Evolutionary conservation across 2,797 vertebrate species (phyloP).

Genomic region (Protosalanx chinensis): DNA sequence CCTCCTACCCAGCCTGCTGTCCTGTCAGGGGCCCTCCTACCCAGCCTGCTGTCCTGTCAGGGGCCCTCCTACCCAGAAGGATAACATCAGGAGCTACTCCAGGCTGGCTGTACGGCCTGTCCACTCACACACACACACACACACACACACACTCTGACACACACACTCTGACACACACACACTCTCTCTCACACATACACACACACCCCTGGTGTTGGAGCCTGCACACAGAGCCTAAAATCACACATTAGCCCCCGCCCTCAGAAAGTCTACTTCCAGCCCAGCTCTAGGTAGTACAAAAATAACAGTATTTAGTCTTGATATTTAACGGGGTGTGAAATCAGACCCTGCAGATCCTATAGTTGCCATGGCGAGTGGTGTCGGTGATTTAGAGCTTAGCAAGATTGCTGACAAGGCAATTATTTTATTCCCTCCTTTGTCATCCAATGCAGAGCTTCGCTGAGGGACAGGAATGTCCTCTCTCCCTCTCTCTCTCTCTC

Average conservation of each 20-base stretch:
- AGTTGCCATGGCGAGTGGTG: constrained; percentile 35
- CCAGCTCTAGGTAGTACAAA: not conserved
- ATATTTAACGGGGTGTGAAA: constrained; percentile 39
- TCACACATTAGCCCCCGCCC: not conserved
- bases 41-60: not conserved
- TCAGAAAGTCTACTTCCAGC: not conserved
- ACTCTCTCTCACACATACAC: not conserved
- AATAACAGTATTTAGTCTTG: constrained; percentile 38
- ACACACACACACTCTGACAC: no score
- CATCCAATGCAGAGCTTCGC: constrained; percentile 16
- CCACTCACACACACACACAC: not conserved
- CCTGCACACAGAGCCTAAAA: not conserved
- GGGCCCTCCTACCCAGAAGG: no score
- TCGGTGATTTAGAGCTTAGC: constrained; percentile 40
- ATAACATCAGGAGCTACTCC: not conserved
- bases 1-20: no score
- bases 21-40: no score
- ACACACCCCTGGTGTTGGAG: not conserved
- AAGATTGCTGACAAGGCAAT: constrained; percentile 27
- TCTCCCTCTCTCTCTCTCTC: no score
- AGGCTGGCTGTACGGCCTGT: no score
- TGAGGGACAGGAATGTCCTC: constrained; percentile 25
- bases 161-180: no score
- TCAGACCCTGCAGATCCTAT: constrained; percentile 43
- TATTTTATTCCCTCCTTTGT: constrained; percentile 34